Conservation (phyloP, 2,888 invertebrate species). For the Minunthozetes semirufus region DNA sequence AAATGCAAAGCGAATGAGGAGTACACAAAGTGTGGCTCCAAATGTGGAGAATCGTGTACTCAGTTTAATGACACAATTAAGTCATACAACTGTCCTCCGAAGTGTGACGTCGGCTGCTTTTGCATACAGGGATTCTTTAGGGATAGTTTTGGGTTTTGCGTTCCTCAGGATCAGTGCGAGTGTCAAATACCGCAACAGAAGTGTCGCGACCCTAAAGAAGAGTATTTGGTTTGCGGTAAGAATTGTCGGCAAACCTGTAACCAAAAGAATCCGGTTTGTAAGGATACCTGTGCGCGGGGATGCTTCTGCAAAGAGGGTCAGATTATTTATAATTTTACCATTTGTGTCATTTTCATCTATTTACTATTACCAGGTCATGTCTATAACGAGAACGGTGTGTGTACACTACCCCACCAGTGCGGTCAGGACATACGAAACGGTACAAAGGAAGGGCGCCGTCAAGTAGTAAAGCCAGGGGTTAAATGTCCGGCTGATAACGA, state of each 20-base stretch:
- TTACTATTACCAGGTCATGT: background rate
- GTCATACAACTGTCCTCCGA: background rate
- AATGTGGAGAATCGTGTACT: background rate
- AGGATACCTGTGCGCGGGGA: background rate
- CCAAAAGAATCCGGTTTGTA: background rate
- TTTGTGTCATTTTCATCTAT: background rate
- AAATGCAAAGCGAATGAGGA: background rate
- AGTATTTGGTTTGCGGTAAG: background rate
- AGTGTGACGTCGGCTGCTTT: background rate
- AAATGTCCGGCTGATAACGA: background rate
- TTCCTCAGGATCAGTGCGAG: background rate
- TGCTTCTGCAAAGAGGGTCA: background rate
- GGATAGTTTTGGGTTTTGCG: background rate
- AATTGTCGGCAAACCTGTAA: background rate
- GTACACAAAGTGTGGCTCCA: background rate
- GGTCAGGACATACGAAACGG: background rate
- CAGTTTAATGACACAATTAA: background rate
- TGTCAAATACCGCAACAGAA: background rate
- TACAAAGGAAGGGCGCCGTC: background rate
- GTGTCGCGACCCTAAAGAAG: background rate
- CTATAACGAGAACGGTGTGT: background rate
- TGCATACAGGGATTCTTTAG: background rate
- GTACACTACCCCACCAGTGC: background rate
- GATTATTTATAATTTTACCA: background rate
- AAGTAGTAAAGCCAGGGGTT: background rate